A percentile compares a stretch with the other conserved stretches of the same genome.
Conservation (phyloP, 2,888 invertebrate genomes). For the Ditylenchus weischeri region DNA sequence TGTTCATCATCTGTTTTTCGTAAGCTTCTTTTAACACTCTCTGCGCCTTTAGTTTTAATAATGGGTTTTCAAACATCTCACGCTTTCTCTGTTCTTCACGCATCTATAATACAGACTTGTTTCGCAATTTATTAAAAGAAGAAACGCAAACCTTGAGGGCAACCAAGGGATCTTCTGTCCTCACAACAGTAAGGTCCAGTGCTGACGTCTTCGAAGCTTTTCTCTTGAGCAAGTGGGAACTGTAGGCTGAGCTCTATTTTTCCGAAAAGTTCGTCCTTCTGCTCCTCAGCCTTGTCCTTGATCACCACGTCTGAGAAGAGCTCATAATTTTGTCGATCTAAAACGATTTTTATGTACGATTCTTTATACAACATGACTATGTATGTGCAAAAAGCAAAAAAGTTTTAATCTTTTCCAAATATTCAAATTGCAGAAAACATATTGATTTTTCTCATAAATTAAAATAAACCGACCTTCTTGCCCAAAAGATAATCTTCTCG, state of each 20-base stretch:
- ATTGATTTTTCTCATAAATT: background rate
- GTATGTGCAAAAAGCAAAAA: background rate
- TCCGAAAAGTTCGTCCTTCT: slow-evolving; percentile 20
- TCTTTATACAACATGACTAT: too few relatives aligned
- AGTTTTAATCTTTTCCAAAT: slow-evolving; percentile 9
- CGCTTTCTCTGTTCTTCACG: slow-evolving; percentile 44
- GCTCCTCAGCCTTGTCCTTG: slow-evolving; percentile 40
- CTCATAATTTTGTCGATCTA: slow-evolving; percentile 55
- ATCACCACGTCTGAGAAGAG: slow-evolving; percentile 53
- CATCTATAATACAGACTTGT: slow-evolving; percentile 29
- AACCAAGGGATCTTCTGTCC: slow-evolving; percentile 52
- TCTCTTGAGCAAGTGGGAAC: too few relatives aligned
- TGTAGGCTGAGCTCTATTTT: background rate
- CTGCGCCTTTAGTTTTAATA: slow-evolving; percentile 46
- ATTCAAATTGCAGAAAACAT: background rate
- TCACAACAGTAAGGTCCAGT: slow-evolving; percentile 42
- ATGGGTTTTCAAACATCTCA: slow-evolving; percentile 50
- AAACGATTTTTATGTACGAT: too few relatives aligned
- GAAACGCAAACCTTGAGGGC: slow-evolving; percentile 43
- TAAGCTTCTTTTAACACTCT: slow-evolving; percentile 39
- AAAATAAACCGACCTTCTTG: slow-evolving; percentile 39
- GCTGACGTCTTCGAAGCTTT: too few relatives aligned
- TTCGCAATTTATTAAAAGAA: background rate
- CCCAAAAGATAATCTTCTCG: slow-evolving; percentile 54
- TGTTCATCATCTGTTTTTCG: slow-evolving; percentile 28